Base-by-base conservation (phyloP, 1,140 invertebrate species). In the Caenorhabditis latens region DNA sequence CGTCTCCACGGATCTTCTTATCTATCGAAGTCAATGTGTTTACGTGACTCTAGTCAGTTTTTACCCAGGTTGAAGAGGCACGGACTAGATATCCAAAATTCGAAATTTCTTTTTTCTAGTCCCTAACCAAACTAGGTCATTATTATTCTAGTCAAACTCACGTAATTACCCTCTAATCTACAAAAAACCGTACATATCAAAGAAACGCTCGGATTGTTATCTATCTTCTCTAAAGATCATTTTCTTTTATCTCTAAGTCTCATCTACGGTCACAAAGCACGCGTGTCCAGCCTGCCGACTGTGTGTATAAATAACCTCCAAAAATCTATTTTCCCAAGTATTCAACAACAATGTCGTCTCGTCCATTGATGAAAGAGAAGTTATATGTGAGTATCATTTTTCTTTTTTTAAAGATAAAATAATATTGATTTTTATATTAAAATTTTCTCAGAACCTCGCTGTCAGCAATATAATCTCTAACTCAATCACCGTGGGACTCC, bases 371-470 rank as follows among this genome's bases (percentile, higher is more conserved):
- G 46, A 79, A 79, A 11, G 46, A 79, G n/a, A 50, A 79, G 42
- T 50, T 79, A 14, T 50, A 53, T 50, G 71, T 79, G n/a, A 79
- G 71, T 71, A 46, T 46, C 46, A 16, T 1, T 6, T 32, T 19
- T 7, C 8, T 71, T 71, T 32, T n/a, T n/a, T 58, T 11, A 0
- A 58, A 71, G 46, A 24, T 7, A 48, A 5, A 53, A 32, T 50
- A 19, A 19, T 11, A 13, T 21, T 79, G 1, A 8, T 13, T 5
- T n/a, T n/a, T n/a, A n/a, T n/a, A n/a, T n/a, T n/a, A n/a, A n/a
- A n/a, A 50, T 43, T n/a, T 32, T 85, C 79, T 42, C 48, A 85
- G 84, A 53, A 57, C 21, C 46, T 85, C 1, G 65, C 84, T 1
- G 53, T 85, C 5, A 85, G 55, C 53, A 57, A 67, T 43, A n/a